Base-by-base conservation (phyloP, 2,888 invertebrate species). In the Furcula furcula region DNA sequence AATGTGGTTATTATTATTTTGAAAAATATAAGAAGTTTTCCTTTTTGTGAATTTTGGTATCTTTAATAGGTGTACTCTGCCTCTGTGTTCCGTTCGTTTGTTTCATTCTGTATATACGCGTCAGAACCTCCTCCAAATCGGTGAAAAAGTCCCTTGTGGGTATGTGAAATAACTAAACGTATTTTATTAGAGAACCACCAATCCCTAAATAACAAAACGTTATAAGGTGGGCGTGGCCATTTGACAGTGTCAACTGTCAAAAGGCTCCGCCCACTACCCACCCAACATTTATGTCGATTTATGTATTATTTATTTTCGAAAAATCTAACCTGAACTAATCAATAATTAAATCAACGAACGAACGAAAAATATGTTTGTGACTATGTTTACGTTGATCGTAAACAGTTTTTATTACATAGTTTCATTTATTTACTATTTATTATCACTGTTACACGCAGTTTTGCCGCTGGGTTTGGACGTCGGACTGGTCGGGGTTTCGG, bases 391-490 rank as follows among this genome's bases (percentile, higher is more conserved):
- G 43, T 56, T 76, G 30, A 25, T 69, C 13, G 57, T 72, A 44
- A 77, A 63, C 37, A 58, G 71, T 43, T 40, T 74, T 30, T 76
- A 64, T 42, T 74, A 76, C 55, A 34, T 68, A 36, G 62, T 68
- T 33, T 60, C 55, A 21, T 65, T 65, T 42, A 40, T 76, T 47
- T 74, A 68, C 46, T 63, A 56, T 39, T 56, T 74, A 52, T 55
- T 79, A 42, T 65, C 64, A 5, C 58, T 77, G 39, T 67, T 77
- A 23, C 81, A 82, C 41, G 54, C 75, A 85, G 86, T 85, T 49
- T 45, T 87, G 25, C 88, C 88, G 0, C 65, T 77, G 13, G 86
- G 86, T 0, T 22, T 87, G 31, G 87, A 88, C 44, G 56, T 86
- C 9, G 85, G 80, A 1, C 26, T 86, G 27, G 15, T 81, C 3